Percentiles rank a stretch among this genome's conserved stretches.
Conservation (phyloP, 2,888 invertebrate species). For the Orthosia gracilis region DNA sequence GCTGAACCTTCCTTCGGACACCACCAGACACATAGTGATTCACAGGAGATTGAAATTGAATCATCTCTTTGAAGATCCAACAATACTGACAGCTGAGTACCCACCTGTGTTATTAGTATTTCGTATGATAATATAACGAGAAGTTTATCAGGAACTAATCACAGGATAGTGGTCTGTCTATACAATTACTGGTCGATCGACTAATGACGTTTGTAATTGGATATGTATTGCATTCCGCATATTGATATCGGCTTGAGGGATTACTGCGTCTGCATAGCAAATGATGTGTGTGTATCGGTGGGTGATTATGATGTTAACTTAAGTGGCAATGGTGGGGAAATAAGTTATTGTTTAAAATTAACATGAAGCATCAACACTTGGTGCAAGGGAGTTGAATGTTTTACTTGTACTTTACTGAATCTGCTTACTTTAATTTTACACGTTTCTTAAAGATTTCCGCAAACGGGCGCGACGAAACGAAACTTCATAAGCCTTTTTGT, state of each 20-base stretch:
- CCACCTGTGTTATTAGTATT: constrained; percentile 12
- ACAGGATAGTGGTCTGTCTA: constrained; percentile 47
- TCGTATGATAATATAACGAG: constrained; percentile 18
- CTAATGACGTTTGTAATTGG: constrained; percentile 63
- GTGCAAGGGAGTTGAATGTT: not conserved
- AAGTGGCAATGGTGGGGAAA: constrained; percentile 17
- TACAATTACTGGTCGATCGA: constrained; percentile 49
- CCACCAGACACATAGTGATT: constrained; percentile 16
- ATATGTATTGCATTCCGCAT: constrained; percentile 62
- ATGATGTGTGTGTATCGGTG: constrained; percentile 39
- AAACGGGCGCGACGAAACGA: no score
- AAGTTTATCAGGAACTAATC: constrained; percentile 50
- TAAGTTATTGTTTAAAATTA: not conserved
- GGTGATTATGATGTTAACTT: constrained; percentile 41
- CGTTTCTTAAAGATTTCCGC: no score
- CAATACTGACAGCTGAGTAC: not conserved
- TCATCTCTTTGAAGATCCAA: constrained; percentile 27
- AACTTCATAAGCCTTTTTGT: no score
- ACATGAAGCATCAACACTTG: not conserved
- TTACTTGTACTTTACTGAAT: not conserved
- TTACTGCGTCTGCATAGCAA: constrained; percentile 51
- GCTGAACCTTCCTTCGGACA: no score
- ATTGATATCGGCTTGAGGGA: constrained; percentile 55
- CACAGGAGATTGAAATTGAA: constrained; percentile 24
- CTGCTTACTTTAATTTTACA: not conserved